phyloP scores from a whole-genome alignment of 2,113 vertebrate species.

The Aptenodytes forsteri region DNA sequence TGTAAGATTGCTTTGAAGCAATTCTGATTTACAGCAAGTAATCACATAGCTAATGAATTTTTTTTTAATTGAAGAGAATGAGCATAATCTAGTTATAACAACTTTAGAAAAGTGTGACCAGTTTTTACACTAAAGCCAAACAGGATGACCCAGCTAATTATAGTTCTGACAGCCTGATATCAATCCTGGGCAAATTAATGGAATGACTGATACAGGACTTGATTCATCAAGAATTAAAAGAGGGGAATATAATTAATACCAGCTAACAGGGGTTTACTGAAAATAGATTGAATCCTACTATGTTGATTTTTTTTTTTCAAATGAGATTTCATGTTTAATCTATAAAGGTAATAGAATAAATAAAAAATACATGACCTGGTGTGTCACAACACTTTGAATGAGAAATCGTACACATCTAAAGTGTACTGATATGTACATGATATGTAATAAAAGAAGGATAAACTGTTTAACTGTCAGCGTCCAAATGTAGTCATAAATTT shows the following conservation, averaged over 20 bases:
- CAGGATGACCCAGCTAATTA: not conserved
- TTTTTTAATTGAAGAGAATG: not conserved
- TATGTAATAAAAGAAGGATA: not conserved
- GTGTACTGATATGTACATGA: not conserved
- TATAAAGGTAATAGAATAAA: not conserved
- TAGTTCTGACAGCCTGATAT: not conserved
- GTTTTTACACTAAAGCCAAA: not conserved
- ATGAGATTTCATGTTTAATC: not conserved
- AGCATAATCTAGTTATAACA: not conserved
- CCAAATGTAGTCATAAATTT: not conserved
- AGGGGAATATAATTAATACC: not conserved
- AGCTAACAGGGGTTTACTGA: not conserved
- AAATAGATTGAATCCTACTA: not conserved
- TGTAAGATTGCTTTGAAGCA: not conserved
- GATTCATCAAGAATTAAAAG: slow-evolving; percentile 22
- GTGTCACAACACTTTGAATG: not conserved
- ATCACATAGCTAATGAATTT: not conserved
- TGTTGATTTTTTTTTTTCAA: not conserved
- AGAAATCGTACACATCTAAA: not conserved
- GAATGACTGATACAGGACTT: not conserved
- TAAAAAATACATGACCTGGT: not conserved
- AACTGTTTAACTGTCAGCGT: not conserved
- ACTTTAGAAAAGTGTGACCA: not conserved
- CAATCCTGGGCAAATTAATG: not conserved
- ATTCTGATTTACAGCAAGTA: not conserved